phyloP scores from a whole-genome alignment of 2,888 invertebrate species.

The Monochamus alternatus region DNA sequence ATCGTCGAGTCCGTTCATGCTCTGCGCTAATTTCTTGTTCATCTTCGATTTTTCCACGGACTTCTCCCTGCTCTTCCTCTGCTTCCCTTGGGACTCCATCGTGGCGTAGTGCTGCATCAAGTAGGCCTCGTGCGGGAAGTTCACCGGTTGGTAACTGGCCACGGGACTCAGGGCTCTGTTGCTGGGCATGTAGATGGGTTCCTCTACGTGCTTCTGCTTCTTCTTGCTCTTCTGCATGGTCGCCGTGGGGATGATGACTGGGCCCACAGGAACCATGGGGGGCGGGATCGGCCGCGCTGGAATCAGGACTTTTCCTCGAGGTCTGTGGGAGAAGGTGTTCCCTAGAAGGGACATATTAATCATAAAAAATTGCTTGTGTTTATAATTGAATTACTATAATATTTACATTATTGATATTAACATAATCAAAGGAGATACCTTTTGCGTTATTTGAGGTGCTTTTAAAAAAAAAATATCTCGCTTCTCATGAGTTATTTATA shows the following conservation, averaged over 20 bases:
- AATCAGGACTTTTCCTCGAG: conserved; percentile 73
- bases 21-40: conserved; percentile 78
- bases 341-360: conserved; percentile 45
- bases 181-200: conserved; percentile 76
- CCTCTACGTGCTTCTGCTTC: conserved; percentile 70
- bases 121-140: conserved; percentile 76
- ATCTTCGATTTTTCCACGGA: conserved; percentile 69
- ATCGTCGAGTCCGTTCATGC: conserved; percentile 78
- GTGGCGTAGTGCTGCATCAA: conserved; percentile 76
- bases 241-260: conserved; percentile 70
- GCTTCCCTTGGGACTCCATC: conserved; percentile 68
- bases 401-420: too few species aligned
- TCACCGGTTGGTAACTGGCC: conserved; percentile 74
- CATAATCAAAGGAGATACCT: too few species aligned
- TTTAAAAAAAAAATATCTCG: too few species aligned
- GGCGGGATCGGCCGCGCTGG: conserved; percentile 73
- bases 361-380: neutral
- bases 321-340: conserved; percentile 69
- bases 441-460: too few species aligned
- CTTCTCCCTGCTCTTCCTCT: conserved; percentile 76
- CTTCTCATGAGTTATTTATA: too few species aligned
- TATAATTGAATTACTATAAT: too few species aligned
- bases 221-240: conserved; percentile 75
- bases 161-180: conserved; percentile 75
- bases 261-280: conserved; percentile 65